Evolutionary conservation across 2,797 vertebrate genomes (phyloP).

Genomic region (Myotis daubentonii): DNA sequence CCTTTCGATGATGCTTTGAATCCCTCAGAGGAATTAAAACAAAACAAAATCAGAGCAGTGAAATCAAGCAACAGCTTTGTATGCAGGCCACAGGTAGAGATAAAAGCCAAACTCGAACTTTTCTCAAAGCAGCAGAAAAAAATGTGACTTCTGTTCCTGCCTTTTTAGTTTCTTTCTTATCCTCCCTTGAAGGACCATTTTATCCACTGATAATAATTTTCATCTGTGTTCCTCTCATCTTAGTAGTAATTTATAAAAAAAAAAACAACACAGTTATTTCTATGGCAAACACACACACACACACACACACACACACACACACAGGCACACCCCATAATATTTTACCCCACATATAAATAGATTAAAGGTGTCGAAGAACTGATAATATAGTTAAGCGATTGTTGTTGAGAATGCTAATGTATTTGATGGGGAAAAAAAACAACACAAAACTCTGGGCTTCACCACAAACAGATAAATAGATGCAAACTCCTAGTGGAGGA

Average conservation of each 20-base stretch:
- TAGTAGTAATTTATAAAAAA: neutral
- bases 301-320: neutral
- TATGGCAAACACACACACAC: neutral
- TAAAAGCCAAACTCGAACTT: slow-evolving; percentile 76
- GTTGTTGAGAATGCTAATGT: neutral
- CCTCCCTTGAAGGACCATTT: neutral
- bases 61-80: slow-evolving; percentile 68
- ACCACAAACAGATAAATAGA: neutral
- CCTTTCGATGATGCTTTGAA: slow-evolving; percentile 72
- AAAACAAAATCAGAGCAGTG: slow-evolving; percentile 74
- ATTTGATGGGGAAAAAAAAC: neutral
- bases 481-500: neutral
- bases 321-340: neutral
- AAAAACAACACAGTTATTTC: neutral
- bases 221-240: slow-evolving; percentile 51
- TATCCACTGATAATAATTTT: slow-evolving; percentile 50
- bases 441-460: neutral
- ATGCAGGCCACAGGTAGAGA: slow-evolving; percentile 81
- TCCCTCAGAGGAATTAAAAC: slow-evolving; percentile 77
- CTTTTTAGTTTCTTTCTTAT: neutral
- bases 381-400: neutral
- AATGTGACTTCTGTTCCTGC: slow-evolving; percentile 54
- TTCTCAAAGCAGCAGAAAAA: slow-evolving; percentile 69
- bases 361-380: neutral
- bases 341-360: neutral